phyloP scores from a whole-genome alignment of 1,140 invertebrate species.

The Acarapis woodi region DNA sequence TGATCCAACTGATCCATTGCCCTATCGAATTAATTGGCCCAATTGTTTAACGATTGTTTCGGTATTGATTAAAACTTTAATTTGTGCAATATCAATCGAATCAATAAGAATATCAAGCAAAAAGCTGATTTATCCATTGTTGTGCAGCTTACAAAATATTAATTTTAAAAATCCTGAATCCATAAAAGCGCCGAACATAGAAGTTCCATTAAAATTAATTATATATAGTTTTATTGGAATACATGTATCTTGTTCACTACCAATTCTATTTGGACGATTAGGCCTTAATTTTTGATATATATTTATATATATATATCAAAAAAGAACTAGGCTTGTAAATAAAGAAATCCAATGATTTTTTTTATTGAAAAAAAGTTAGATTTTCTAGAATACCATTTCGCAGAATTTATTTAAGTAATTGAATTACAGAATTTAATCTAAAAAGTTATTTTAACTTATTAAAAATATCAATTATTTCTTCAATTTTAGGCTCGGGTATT shows the following conservation, averaged over 20 bases:
- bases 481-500: too few relatives aligned
- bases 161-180: slow-evolving; percentile 22
- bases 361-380: too few relatives aligned
- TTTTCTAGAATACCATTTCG: too few relatives aligned
- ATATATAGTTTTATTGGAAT: slow-evolving; percentile 41
- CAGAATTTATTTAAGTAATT: too few relatives aligned
- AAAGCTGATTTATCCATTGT: slow-evolving; percentile 29
- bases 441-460: too few relatives aligned
- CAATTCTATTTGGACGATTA: slow-evolving; percentile 39
- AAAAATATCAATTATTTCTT: too few relatives aligned
- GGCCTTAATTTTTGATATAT: too few relatives aligned
- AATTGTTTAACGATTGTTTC: slow-evolving; percentile 32
- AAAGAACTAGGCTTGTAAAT: too few relatives aligned
- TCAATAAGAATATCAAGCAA: slow-evolving; percentile 34
- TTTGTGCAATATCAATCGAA: slow-evolving; percentile 39
- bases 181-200: slow-evolving; percentile 23
- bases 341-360: too few relatives aligned
- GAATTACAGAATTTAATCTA: too few relatives aligned
- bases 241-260: slow-evolving; percentile 39
- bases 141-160: slow-evolving; percentile 33
- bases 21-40: slow-evolving; percentile 45
- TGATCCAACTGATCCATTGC: slow-evolving; percentile 21
- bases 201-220: slow-evolving; percentile 48
- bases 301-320: too few relatives aligned
- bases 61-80: slow-evolving; percentile 30